Evolutionary conservation across 2,888 invertebrate species (phyloP).

Genomic region (Amaurobius ferox): DNA sequence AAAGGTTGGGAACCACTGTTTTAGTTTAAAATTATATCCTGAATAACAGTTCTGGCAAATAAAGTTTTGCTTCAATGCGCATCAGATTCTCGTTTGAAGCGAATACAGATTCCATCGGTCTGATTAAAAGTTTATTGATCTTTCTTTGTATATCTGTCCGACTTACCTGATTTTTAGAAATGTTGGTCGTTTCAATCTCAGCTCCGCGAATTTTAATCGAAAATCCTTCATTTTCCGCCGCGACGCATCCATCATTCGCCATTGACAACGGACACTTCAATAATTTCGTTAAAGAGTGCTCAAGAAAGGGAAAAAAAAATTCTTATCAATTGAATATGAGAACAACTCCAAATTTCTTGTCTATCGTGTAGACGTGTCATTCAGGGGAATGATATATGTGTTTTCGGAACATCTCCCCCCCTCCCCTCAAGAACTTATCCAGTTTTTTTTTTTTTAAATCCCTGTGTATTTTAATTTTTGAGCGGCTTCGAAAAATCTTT

Average conservation of each 20-base stretch:
- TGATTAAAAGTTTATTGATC: too few relatives aligned
- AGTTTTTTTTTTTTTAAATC: too few relatives aligned
- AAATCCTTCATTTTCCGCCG: background rate
- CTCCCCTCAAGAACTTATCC: too few relatives aligned
- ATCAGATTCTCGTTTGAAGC: too few relatives aligned
- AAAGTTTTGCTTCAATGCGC: too few relatives aligned
- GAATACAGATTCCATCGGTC: too few relatives aligned
- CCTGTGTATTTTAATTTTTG: too few relatives aligned
- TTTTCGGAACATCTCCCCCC: too few relatives aligned
- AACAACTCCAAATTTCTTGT: background rate
- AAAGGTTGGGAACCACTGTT: too few relatives aligned
- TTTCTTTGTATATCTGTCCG: background rate
- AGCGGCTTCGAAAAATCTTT: too few relatives aligned
- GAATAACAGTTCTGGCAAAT: too few relatives aligned
- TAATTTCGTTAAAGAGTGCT: background rate
- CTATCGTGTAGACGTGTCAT: background rate
- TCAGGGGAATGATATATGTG: background rate
- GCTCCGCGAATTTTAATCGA: background rate
- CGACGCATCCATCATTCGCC: background rate
- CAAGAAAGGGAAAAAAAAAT: background rate
- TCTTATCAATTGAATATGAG: background rate
- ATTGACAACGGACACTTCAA: background rate
- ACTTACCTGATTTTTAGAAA: background rate
- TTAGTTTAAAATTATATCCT: too few relatives aligned
- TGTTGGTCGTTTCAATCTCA: background rate